phyloP scores from a whole-genome alignment of 2,888 invertebrate genomes.

The Psylliodes chrysocephalus region DNA sequence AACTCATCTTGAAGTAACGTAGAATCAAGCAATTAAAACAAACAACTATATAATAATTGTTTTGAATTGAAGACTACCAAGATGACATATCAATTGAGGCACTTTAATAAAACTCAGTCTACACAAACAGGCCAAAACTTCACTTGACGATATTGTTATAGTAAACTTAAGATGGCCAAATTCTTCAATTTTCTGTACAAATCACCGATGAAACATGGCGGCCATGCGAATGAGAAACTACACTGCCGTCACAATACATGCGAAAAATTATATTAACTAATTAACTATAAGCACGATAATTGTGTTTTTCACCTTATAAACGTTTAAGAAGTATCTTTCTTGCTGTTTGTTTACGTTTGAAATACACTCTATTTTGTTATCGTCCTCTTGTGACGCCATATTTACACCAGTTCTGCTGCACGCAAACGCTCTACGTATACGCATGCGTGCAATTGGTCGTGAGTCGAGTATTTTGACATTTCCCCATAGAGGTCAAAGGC shows the following conservation, averaged over 20 bases:
- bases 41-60: constrained; percentile 53
- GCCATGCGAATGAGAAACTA: constrained; percentile 62
- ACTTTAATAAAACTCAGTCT: constrained; percentile 53
- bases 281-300: constrained; percentile 60
- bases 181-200: constrained; percentile 56
- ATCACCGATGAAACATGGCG: constrained; percentile 61
- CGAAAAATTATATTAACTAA: constrained; percentile 59
- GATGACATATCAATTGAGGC: constrained; percentile 53
- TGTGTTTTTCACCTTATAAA: constrained; percentile 63
- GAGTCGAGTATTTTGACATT: constrained; percentile 9
- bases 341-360: constrained; percentile 60
- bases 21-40: constrained; percentile 58
- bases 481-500: not conserved
- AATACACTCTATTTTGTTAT: constrained; percentile 61
- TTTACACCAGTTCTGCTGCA: constrained; percentile 59
- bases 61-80: constrained; percentile 47
- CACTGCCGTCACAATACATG: constrained; percentile 60
- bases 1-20: constrained; percentile 57
- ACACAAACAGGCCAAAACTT: constrained; percentile 51
- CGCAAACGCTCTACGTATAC: constrained; percentile 50
- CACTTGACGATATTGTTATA: constrained; percentile 49
- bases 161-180: constrained; percentile 45
- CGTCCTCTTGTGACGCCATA: constrained; percentile 63
- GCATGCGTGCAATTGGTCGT: constrained; percentile 35
- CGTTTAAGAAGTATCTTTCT: constrained; percentile 60